Evolutionary conservation across 2,888 invertebrate genomes (phyloP).

Genomic region (Hipparchia sbordonii): DNA sequence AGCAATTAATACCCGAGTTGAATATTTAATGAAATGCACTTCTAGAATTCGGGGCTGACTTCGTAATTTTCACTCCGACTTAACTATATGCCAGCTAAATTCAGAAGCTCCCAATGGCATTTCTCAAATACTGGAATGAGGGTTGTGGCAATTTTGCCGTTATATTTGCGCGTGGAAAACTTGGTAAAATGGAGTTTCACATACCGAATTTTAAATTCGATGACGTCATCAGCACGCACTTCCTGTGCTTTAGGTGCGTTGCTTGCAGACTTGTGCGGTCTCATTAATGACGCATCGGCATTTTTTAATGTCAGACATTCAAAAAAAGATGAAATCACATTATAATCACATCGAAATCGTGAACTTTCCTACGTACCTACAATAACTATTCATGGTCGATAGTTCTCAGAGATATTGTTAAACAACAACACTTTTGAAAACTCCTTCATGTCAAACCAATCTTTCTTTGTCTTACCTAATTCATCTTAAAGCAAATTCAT

Average conservation of each 20-base stretch:
- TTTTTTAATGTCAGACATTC: no score
- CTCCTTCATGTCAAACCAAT: neutral
- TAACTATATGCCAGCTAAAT: constrained; percentile 39
- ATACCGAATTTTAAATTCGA: no score
- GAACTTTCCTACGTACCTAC: no score
- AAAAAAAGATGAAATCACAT: no score
- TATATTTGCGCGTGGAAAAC: neutral
- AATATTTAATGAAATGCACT: constrained; percentile 45
- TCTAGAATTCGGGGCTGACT: constrained; percentile 41
- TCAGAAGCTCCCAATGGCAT: constrained; percentile 35
- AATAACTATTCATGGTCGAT: no score
- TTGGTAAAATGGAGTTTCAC: neutral
- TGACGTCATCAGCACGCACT: no score
- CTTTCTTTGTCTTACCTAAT: constrained; percentile 2
- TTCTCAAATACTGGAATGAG: constrained; percentile 34
- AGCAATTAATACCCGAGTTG: constrained; percentile 37
- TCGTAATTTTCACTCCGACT: constrained; percentile 44
- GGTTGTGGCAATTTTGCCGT: constrained; percentile 32
- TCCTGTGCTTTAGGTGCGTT: no score
- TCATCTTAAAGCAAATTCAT: constrained; percentile 16
- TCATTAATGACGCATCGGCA: no score
- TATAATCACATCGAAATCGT: no score
- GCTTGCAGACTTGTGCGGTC: no score
- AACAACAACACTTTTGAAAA: no score
- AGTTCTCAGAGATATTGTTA: no score